A percentile compares a stretch with the other conserved stretches of the same genome.
phyloP scores from a whole-genome alignment of 1,140 invertebrate species.

The Vanessa tameamea region DNA sequence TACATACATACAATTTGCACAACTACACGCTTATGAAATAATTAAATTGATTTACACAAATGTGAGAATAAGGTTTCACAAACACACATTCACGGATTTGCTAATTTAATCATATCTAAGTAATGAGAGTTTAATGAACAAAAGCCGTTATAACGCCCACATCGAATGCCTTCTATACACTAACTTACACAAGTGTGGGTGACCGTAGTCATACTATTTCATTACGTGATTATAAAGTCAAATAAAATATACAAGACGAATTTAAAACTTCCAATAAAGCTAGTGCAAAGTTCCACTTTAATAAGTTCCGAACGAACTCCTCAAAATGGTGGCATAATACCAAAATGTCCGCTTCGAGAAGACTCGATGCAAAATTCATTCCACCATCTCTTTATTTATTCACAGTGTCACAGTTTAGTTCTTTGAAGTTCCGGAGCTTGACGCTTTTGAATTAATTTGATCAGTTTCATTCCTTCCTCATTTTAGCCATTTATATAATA shows the following conservation, averaged over 20 bases:
- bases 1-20: too few species aligned
- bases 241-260: constrained; percentile 6
- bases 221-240: background rate
- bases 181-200: too few species aligned
- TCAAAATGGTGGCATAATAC: background rate
- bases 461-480: background rate
- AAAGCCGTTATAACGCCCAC: too few species aligned
- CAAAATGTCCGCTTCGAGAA: constrained; percentile 3
- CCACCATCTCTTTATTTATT: background rate
- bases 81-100: too few species aligned
- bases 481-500: background rate
- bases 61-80: too few species aligned
- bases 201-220: background rate
- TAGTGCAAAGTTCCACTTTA: constrained; percentile 6
- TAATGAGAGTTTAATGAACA: too few species aligned
- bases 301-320: constrained; percentile 6
- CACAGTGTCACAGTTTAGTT: constrained; percentile 4
- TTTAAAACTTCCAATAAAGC: constrained; percentile 4
- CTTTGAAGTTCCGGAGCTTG: constrained; percentile 2
- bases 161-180: too few species aligned
- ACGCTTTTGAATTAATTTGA: constrained; percentile 5
- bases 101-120: too few species aligned
- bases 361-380: constrained; percentile 9
- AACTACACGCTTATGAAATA: too few species aligned
- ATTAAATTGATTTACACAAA: too few species aligned